Base-by-base conservation (phyloP, 2,888 invertebrate genomes). In the Chydorus sphaericus region DNA sequence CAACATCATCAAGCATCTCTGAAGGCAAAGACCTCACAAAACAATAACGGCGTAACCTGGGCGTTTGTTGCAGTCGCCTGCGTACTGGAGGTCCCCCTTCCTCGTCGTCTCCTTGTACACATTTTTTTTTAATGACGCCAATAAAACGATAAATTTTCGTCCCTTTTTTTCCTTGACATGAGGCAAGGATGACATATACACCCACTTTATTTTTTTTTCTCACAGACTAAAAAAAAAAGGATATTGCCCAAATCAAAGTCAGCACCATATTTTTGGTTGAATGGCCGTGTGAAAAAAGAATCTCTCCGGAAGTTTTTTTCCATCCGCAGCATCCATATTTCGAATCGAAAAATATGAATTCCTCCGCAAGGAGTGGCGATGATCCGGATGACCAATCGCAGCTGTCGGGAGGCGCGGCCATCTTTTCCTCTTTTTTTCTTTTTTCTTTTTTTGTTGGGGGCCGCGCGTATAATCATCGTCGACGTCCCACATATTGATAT, bases 91-190 rank as follows among this genome's bases (percentile, higher is more conserved):
- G 51, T 50, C 31, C 16, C 26, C n/a, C 23, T 29, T 20, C 31
- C n/a, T 50, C 50, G 28, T 36, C 36, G 6, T 30, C n/a, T 30
- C 31, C 11, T 30, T 50, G 20, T 20, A 18, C 37, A 33, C n/a
- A 36, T 30, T 16, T 31, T 33, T 48, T 33, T 39, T 55, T 55
- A 55, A 55, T 55, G 55, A 49, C 55, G 30, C 37, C 55, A 55
- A 55, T 55, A 55, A 55, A 55, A 48, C 55, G 55, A 55, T 55
- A 55, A 55, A 55, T 55, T 55, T 55, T 36, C 55, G 33, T 44
- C 26, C 23, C 26, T 23, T 26, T 18, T 26, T 26, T 2, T 26
- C 26, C 33, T 14, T n/a, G n/a, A 33, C 8, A 33, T 33, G 8
- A 33, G 33, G 33, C 33, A 44, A 44, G 44, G 26, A 44, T 44